Percentiles rank a stretch among this genome's conserved stretches.
Evolutionary conservation across 2,113 vertebrate genomes (phyloP).

Genomic region (Pterocles gutturalis): DNA sequence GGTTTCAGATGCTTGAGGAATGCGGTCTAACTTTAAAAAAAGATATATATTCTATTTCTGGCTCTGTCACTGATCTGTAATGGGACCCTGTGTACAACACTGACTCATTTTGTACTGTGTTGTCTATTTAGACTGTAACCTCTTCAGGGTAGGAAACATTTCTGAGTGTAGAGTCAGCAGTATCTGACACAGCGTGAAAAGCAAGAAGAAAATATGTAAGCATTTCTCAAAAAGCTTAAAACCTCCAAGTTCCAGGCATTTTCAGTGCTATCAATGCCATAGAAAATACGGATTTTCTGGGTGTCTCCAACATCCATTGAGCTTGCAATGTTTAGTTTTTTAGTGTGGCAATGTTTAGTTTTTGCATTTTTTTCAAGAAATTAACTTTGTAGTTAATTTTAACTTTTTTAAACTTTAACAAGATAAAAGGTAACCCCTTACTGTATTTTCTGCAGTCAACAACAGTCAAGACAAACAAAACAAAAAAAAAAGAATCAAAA

Average conservation of each 20-base stretch:
- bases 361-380: background rate
- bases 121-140: background rate
- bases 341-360: no score
- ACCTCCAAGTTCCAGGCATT: background rate
- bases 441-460: background rate
- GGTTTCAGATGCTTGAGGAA: background rate
- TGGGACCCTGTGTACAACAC: background rate
- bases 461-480: background rate
- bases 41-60: background rate
- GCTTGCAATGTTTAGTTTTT: background rate
- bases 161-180: background rate
- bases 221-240: background rate
- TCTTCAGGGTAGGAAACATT: background rate
- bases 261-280: background rate
- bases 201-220: background rate
- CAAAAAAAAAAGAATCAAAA: background rate
- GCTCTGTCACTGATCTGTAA: background rate
- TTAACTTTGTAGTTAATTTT: background rate
- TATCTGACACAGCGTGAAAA: background rate
- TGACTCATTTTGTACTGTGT: background rate
- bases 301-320: background rate
- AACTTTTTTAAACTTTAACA: background rate
- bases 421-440: background rate
- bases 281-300: fast-evolving
- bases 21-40: background rate